These are phyloP conservation scores for Ganaspis sp. DNA, from an alignment of 1,140 invertebrate genomes.

Conservation along the genomic window DNA sequence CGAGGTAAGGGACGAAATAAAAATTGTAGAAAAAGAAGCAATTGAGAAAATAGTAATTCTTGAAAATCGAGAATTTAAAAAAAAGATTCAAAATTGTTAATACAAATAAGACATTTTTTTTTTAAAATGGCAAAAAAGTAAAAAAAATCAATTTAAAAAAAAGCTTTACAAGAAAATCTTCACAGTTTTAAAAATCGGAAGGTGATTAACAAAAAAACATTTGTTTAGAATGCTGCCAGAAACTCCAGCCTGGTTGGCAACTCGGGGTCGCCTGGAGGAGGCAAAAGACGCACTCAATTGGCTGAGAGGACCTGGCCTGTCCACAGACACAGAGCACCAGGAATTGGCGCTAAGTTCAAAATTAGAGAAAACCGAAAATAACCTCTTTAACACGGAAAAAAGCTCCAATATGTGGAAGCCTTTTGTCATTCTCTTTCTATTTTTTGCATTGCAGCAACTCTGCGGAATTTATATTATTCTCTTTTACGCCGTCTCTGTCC, in stretches of 20 bases:
- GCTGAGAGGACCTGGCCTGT: conserved; percentile 79
- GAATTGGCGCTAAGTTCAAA: conserved; percentile 72
- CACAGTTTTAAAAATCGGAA: no score
- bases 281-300: conserved; percentile 77
- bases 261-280: conserved; percentile 76
- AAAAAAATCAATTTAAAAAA: no score
- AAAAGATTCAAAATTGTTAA: no score
- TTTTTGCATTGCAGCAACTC: conserved; percentile 81
- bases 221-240: conserved; percentile 79
- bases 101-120: no score
- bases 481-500: conserved; percentile 84
- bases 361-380: conserved; percentile 63
- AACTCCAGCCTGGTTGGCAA: conserved; percentile 81
- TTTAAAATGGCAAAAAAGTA: no score
- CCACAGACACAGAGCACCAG: conserved; percentile 64
- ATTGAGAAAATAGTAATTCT: no score
- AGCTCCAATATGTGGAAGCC: conserved; percentile 80
- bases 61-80: no score
- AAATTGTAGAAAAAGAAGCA: background rate
- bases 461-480: conserved; percentile 82
- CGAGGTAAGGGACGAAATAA: conserved; percentile 56
- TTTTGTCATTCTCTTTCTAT: conserved; percentile 75
- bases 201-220: no score
- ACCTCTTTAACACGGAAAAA: conserved; percentile 68
- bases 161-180: no score